Conservation (phyloP, 2,888 invertebrate species). For the Drosophila pseudotalamancana region DNA sequence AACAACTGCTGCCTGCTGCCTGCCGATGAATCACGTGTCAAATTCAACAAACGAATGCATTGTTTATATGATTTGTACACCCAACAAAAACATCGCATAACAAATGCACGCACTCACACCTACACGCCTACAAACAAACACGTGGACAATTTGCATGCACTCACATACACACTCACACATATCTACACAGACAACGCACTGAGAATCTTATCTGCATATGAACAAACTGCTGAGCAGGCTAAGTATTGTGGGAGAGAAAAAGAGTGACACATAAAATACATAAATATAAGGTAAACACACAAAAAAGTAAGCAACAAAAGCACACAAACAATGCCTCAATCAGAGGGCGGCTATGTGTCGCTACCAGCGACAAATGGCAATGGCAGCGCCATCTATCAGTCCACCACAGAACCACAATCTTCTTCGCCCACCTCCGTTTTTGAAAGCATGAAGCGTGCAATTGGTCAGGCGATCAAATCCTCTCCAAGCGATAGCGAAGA, state of each 20-base stretch:
- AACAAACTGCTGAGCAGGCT: slow-evolving; percentile 41
- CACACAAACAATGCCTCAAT: slow-evolving; percentile 77
- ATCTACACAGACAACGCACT: slow-evolving; percentile 24
- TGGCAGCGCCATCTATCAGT: slow-evolving; percentile 84
- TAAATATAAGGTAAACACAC: slow-evolving; percentile 1
- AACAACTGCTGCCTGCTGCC: slow-evolving; percentile 37
- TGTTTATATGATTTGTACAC: slow-evolving; percentile 51
- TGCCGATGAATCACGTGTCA: slow-evolving; percentile 59
- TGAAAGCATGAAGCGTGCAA: slow-evolving; percentile 83
- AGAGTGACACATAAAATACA: slow-evolving; percentile 24
- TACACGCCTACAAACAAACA: slow-evolving; percentile 8
- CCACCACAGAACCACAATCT: slow-evolving; percentile 83
- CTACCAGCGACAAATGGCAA: slow-evolving; percentile 82
- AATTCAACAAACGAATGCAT: slow-evolving; percentile 47
- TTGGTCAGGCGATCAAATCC: slow-evolving; percentile 84
- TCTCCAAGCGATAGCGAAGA: slow-evolving; percentile 80
- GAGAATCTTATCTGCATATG: slow-evolving; percentile 22
- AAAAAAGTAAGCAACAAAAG: slow-evolving; percentile 24
- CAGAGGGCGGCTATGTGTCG: slow-evolving; percentile 84
- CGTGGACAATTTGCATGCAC: slow-evolving; percentile 23
- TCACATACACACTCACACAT: slow-evolving; percentile 10
- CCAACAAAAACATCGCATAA: slow-evolving; percentile 32
- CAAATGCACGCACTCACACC: slow-evolving; percentile 23
- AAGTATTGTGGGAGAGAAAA: slow-evolving; percentile 44
- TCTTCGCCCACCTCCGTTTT: slow-evolving; percentile 83